Conservation (phyloP, 2,888 invertebrate genomes). For the Alentia gelatinosa region DNA sequence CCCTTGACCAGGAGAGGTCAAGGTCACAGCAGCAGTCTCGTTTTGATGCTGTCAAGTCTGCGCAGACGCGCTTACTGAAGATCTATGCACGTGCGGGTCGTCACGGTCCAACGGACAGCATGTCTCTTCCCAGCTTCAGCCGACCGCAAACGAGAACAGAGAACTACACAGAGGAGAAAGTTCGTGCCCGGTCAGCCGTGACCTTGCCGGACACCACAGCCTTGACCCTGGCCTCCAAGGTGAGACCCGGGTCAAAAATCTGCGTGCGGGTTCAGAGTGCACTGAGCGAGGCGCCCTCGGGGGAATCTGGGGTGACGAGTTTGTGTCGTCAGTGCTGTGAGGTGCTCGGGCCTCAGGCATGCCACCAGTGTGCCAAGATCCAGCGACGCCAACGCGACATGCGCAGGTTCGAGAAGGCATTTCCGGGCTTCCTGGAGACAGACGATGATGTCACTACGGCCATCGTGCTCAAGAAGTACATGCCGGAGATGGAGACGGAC, state of each 20-base stretch:
- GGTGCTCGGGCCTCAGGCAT: constrained; percentile 71
- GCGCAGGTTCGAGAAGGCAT: constrained; percentile 65
- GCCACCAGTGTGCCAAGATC: constrained; percentile 72
- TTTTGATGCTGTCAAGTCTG: background rate
- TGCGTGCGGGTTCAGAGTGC: constrained; percentile 56
- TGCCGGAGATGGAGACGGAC: constrained; percentile 68
- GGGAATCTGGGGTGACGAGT: constrained; percentile 7
- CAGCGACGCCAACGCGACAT: constrained; percentile 66
- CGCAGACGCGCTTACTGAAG: background rate
- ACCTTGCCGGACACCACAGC: background rate
- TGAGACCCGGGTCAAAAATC: background rate
- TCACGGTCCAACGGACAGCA: constrained; percentile 24
- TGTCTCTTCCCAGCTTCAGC: constrained; percentile 38
- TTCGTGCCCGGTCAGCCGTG: background rate
- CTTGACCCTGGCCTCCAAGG: background rate
- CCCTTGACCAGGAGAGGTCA: constrained; percentile 31
- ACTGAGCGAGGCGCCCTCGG: background rate
- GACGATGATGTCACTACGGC: constrained; percentile 69
- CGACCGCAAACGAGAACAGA: constrained; percentile 6
- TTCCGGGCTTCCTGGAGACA: constrained; percentile 64
- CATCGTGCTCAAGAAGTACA: constrained; percentile 68
- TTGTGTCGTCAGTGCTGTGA: constrained; percentile 68
- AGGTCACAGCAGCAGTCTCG: constrained; percentile 19
- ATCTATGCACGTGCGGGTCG: background rate
- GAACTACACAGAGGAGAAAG: background rate